A percentile compares a stretch with the other conserved stretches of the same genome.
Conservation (phyloP, 1,140 invertebrate species). For the Mamestra configurata region DNA sequence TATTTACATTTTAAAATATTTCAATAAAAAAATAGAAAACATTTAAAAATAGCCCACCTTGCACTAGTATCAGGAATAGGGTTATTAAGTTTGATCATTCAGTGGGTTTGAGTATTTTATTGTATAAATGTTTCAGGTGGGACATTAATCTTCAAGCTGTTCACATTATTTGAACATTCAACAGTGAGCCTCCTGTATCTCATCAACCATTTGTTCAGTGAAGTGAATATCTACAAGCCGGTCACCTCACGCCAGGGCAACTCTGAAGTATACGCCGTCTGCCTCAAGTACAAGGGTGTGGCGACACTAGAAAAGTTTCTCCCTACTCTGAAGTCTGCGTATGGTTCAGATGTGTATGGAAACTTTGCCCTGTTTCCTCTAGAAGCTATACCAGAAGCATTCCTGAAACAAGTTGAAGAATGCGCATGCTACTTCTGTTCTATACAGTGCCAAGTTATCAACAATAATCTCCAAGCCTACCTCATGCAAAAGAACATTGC, state of each 20-base stretch:
- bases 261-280: constrained; percentile 97
- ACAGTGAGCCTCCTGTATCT: constrained; percentile 94
- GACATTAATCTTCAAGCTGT: constrained; percentile 96
- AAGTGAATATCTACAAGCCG: constrained; percentile 95
- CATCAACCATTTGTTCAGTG: constrained; percentile 92
- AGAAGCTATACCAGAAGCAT: constrained; percentile 90
- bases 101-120: too few relatives aligned
- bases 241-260: constrained; percentile 97
- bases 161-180: constrained; percentile 95
- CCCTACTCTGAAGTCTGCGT: constrained; percentile 85
- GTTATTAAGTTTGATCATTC: too few relatives aligned
- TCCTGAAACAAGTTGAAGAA: constrained; percentile 91
- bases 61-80: too few relatives aligned
- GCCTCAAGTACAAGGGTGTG: constrained; percentile 90
- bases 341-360: constrained; percentile 82
- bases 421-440: constrained; percentile 91
- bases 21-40: not conserved
- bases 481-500: constrained; percentile 85
- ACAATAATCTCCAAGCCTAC: constrained; percentile 90
- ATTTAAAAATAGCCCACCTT: too few relatives aligned
- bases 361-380: constrained; percentile 89
- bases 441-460: constrained; percentile 90
- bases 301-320: constrained; percentile 82
- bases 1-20: too few relatives aligned
- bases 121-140: constrained; percentile 89